Conservation (phyloP, 2,888 invertebrate genomes). For the Hypolimnas misippus region DNA sequence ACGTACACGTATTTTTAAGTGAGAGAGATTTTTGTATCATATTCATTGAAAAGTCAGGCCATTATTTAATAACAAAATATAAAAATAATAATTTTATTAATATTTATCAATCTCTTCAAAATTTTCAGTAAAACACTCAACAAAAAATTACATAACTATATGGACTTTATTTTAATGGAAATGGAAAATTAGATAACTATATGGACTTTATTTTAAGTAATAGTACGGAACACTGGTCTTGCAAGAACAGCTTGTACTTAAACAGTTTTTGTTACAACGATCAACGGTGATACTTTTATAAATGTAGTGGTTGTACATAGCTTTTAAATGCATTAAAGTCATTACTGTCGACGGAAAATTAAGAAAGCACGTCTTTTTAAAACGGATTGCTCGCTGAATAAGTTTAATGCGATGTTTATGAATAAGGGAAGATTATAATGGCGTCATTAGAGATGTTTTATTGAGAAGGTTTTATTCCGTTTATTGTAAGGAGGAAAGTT, state of each 20-base stretch:
- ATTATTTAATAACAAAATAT: no score
- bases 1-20: no score
- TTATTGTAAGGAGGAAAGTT: neutral
- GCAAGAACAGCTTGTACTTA: neutral
- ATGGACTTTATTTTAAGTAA: no score
- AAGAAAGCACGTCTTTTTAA: constrained; percentile 19
- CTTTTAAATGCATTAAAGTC: constrained; percentile 35
- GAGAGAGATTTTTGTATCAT: no score
- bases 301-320: constrained; percentile 35
- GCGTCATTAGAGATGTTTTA: constrained; percentile 9
- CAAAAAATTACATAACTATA: no score
- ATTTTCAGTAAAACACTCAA: no score
- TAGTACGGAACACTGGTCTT: neutral
- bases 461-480: neutral
- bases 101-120: no score
- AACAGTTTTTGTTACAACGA: constrained; percentile 17
- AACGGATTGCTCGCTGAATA: constrained; percentile 11
- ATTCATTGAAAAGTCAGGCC: no score
- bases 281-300: constrained; percentile 29
- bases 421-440: constrained; percentile 16
- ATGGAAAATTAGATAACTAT: no score
- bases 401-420: constrained; percentile 18
- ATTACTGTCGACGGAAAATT: constrained; percentile 24
- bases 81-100: no score
- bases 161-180: no score